Conservation (phyloP, 2,888 invertebrate genomes). For the Drosophila percnosoma region DNA sequence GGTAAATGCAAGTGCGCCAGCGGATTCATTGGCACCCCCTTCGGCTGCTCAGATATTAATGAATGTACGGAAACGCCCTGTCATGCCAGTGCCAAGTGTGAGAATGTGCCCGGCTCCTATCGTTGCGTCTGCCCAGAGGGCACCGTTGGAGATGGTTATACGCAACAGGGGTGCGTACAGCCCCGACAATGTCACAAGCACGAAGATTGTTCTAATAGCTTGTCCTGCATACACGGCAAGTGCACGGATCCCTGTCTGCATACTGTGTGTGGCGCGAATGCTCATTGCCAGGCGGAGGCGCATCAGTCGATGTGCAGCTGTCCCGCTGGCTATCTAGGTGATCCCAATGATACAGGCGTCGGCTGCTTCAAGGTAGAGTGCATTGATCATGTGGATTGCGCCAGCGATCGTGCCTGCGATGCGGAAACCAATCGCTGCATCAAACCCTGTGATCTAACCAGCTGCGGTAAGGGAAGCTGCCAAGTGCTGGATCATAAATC, state of each 20-base stretch:
- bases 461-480: slow-evolving; percentile 93
- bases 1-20: slow-evolving; percentile 91
- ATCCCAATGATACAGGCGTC: slow-evolving; percentile 90
- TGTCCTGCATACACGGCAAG: slow-evolving; percentile 91
- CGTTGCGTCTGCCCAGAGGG: slow-evolving; percentile 92
- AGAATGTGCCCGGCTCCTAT: slow-evolving; percentile 92
- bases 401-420: slow-evolving; percentile 91
- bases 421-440: slow-evolving; percentile 90
- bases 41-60: slow-evolving; percentile 92
- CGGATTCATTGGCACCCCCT: slow-evolving; percentile 90
- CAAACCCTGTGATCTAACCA: slow-evolving; percentile 91
- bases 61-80: slow-evolving; percentile 92
- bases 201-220: slow-evolving; percentile 90
- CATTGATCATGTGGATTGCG: slow-evolving; percentile 90
- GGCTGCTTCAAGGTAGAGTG: slow-evolving; percentile 97
- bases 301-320: slow-evolving; percentile 91
- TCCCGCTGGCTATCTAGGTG: slow-evolving; percentile 92
- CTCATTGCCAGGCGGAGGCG: slow-evolving; percentile 90
- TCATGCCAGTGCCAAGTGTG: slow-evolving; percentile 91
- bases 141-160: slow-evolving; percentile 90
- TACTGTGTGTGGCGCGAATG: slow-evolving; percentile 91
- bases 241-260: slow-evolving; percentile 93
- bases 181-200: slow-evolving; percentile 91
- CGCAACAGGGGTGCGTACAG: slow-evolving; percentile 90
- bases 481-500: slow-evolving; percentile 90